Evolutionary conservation across 1,140 invertebrate genomes (phyloP), one percentile per base, ranked within the genome.

Genomic region (Drosophila guanche): DNA sequence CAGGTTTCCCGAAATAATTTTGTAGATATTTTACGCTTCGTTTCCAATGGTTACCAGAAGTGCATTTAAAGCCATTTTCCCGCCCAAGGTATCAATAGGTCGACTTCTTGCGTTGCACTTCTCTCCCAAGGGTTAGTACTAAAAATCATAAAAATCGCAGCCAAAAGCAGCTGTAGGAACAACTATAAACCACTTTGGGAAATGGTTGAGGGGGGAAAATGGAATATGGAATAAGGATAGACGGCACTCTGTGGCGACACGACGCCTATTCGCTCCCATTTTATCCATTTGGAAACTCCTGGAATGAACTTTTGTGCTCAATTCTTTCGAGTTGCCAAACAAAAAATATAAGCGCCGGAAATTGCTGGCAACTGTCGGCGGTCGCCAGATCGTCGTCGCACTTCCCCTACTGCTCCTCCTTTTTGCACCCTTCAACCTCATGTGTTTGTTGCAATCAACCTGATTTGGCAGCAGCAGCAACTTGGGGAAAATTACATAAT

Each of bases 261-360:
- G 8, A 55, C 45, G 59, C 58, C 68, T 54, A 37, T 60, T 51
- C 2, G 46, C 41, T 40, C 4, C 37, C 33, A 12, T n/a, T 27
- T 10, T 20, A 20, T 33, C 41, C 7, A 12, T 16, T 4, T 27
- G 1, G 1, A 46, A 69, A 40, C 62, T 42, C 52, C 60, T 47
- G 40, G 20, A 12, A 50, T 85, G 73, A 88, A 86, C 81, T 88
- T 78, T 81, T 86, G 83, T 66, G 78, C 83, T 56, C 65, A 60
- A 81, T 86, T 75, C 1, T 37, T 66, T 60, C 22, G 20, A 63
- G 22, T 77, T 88, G 83, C 83, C 83, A 85, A 85, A 80, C n/a
- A n/a, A 54, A 10, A 27, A 27, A 27, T 20, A 27, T 5, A 6
- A 69, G 25, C 37, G 33, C 16, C 50, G 65, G 62, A 68, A 56